A percentile compares a stretch with the other conserved stretches of the same genome.
These are phyloP conservation scores for Pitta sordida DNA, from an alignment of 2,113 vertebrate species.

Conservation along the genomic window DNA sequence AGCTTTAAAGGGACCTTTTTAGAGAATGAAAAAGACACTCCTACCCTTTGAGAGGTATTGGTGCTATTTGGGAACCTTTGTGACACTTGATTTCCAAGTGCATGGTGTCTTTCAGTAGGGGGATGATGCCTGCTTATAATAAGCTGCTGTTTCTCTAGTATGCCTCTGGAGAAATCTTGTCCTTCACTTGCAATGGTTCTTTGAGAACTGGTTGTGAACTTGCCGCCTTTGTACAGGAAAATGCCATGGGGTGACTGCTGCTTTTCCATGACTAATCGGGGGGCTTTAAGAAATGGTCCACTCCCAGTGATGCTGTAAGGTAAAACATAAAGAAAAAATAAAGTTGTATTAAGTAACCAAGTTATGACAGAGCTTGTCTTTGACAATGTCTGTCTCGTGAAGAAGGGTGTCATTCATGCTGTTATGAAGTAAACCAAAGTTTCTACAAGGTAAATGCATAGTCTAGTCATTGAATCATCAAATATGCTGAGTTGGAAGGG, in stretches of 20 bases:
- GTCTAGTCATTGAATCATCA: neutral
- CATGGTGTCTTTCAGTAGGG: slow-evolving; percentile 22
- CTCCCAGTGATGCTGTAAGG: slow-evolving; percentile 77
- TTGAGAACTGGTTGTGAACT: slow-evolving; percentile 57
- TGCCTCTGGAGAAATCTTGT: slow-evolving; percentile 45
- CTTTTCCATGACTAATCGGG: slow-evolving; percentile 69
- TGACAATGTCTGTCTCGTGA: neutral
- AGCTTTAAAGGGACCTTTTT: slow-evolving; percentile 88
- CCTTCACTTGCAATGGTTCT: slow-evolving; percentile 28
- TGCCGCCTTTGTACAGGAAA: slow-evolving; percentile 64
- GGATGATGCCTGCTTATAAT: slow-evolving; percentile 47
- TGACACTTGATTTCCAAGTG: slow-evolving; percentile 45
- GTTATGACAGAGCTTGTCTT: neutral
- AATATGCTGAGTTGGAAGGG: neutral
- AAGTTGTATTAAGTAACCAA: neutral
- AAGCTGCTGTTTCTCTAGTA: slow-evolving; percentile 46
- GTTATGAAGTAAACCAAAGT: neutral
- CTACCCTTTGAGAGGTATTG: slow-evolving; percentile 74
- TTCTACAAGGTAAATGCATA: neutral
- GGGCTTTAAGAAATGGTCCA: slow-evolving; percentile 75
- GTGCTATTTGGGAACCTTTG: slow-evolving; percentile 53
- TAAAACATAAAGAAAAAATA: neutral
- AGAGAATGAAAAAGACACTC: slow-evolving; percentile 95
- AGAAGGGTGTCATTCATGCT: neutral
- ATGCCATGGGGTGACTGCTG: slow-evolving; percentile 69